Conservation (phyloP, 2,113 vertebrate species). For the Rhombomys opimus region DNA sequence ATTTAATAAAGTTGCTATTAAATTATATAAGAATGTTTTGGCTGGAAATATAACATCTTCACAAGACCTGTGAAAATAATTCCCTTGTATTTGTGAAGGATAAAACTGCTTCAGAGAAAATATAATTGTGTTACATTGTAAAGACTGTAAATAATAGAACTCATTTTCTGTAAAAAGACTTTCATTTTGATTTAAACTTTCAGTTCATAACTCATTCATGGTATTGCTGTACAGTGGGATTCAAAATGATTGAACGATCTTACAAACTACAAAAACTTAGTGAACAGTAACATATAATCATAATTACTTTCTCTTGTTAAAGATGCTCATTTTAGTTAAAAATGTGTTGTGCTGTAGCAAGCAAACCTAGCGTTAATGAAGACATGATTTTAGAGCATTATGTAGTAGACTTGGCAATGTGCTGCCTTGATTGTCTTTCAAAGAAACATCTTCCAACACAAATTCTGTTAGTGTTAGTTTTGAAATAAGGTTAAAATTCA, state of each 20-base stretch:
- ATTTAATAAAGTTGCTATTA: background rate
- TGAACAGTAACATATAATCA: background rate
- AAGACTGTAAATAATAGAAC: constrained; percentile 8
- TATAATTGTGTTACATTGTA: background rate
- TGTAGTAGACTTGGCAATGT: background rate
- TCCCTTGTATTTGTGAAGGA: constrained; percentile 25
- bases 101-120: constrained; percentile 26
- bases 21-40: background rate
- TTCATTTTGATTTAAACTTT: constrained; percentile 31
- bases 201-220: background rate
- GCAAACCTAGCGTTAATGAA: background rate
- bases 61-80: background rate
- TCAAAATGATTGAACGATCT: background rate
- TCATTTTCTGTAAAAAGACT: background rate
- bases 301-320: background rate
- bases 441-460: background rate
- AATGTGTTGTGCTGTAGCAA: background rate
- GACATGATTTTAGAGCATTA: background rate
- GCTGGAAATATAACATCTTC: background rate
- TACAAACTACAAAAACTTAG: background rate
- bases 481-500: background rate
- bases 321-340: background rate
- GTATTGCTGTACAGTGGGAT: background rate
- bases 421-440: background rate
- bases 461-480: background rate